Conservation (phyloP, 2,797 vertebrate genomes). For the Chiloscyllium punctatum region DNA sequence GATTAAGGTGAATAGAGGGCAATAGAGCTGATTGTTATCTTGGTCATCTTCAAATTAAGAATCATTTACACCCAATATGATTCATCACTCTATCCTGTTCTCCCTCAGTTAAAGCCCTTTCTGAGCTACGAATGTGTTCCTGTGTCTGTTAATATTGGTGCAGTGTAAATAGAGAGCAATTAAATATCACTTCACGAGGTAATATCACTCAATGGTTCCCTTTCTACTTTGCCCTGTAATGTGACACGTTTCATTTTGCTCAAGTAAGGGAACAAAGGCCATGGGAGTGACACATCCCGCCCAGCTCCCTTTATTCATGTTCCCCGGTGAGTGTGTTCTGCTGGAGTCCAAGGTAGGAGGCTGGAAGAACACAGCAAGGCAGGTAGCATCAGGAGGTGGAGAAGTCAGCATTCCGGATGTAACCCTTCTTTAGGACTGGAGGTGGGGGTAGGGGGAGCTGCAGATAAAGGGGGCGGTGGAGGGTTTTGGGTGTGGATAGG, state of each 20-base stretch:
- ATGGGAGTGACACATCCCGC: background rate
- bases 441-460: no score
- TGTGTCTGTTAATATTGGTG: background rate
- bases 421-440: no score
- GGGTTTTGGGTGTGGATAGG: no score
- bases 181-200: background rate
- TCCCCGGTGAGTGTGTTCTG: background rate
- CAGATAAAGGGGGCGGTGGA: no score
- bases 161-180: background rate
- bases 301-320: background rate
- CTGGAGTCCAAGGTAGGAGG: no score
- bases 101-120: background rate
- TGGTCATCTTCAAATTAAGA: background rate
- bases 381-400: no score
- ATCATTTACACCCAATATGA: background rate
- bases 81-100: background rate
- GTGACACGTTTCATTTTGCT: no score
- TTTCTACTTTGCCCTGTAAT: background rate
- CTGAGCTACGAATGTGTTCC: background rate
- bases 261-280: background rate
- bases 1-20: background rate
- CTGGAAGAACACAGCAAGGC: no score
- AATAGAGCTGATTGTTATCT: background rate
- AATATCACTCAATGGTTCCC: background rate
- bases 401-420: no score